Base-by-base conservation (phyloP, 2,797 vertebrate genomes). In the Liparis tanakae region DNA sequence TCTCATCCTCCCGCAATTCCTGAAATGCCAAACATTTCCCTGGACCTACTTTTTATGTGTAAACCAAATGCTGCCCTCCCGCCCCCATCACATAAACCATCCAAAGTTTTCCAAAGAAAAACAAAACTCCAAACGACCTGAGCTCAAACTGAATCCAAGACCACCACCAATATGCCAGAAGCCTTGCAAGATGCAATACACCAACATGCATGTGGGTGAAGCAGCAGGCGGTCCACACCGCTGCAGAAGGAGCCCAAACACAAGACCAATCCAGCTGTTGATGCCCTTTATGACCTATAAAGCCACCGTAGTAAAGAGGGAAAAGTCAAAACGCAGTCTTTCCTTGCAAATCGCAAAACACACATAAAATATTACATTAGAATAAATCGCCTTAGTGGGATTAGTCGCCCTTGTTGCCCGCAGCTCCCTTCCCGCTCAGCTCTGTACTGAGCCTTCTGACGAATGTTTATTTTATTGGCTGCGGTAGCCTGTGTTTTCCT, bases 261-360 rank as follows among this genome's bases (percentile, higher is more conserved):
- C 69, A 41, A 78, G 63, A 68, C 60, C 73, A 87, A 80, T 37
- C 46, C 54, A 70, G 43, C 20, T 85, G 72, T 67, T 64, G 48
- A 75, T 88, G 77, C 75, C 0, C 55, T 85, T 87, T 86, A 83
- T 79, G 80, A 78, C 70, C 83, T 79, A 86, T 78, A 85, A 87
- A 81, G 67, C 74, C 67, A 65, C 67, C 5, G 44, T 65, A 56
- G 64, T 44, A 55, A 75, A 71, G 62, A 67, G 33, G 43, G 54
- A 44, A 61, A 70, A 30, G 25, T 30, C 25, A 30, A 30, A 77
- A 75, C 10, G 54, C 20, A 51, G 39, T 33, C 62, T 20, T 72
- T 53, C 61, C 48, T 30, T 74, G 64, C 55, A 82, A 30, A 69
- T 78, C 73, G 83, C 59, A 79, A 74, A 83, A 72, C 54, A 68